Percentiles rank a stretch among this genome's conserved stretches.
Conservation (phyloP, 2,888 invertebrate species). For the Mellilla xanthometata region DNA sequence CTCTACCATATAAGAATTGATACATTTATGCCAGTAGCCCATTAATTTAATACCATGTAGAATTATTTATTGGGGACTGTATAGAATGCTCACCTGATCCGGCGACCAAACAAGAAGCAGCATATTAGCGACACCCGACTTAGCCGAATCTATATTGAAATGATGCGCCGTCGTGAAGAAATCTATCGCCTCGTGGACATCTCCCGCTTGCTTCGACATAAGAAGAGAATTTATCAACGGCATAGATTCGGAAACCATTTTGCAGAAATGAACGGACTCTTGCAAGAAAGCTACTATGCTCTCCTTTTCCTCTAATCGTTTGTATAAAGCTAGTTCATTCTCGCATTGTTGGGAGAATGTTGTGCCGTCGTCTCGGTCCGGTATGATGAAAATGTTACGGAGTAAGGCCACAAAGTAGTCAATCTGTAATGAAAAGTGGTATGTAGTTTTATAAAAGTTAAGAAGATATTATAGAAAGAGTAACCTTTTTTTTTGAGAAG, state of each 20-base stretch:
- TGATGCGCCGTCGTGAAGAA: conserved; percentile 92
- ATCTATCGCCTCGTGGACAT: conserved; percentile 94
- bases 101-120: conserved; percentile 90
- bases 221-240: conserved; percentile 88
- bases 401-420: conserved; percentile 72
- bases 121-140: conserved; percentile 89
- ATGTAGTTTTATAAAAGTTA: not conserved
- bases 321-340: conserved; percentile 69
- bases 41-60: too few species aligned
- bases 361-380: conserved; percentile 54
- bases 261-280: conserved; percentile 82
- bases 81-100: conserved; percentile 86
- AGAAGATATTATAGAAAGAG: too few species aligned
- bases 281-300: conserved; percentile 87
- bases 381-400: conserved; percentile 67
- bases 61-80: too few species aligned
- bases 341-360: conserved; percentile 66
- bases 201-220: conserved; percentile 87
- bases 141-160: conserved; percentile 89
- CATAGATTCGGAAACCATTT: conserved; percentile 68
- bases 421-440: conserved; percentile 50
- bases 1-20: too few species aligned
- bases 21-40: too few species aligned
- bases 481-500: too few species aligned
- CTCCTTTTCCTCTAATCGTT: conserved; percentile 83